Conservation (phyloP, 2,888 invertebrate genomes). For the Stenodema calcarata region DNA sequence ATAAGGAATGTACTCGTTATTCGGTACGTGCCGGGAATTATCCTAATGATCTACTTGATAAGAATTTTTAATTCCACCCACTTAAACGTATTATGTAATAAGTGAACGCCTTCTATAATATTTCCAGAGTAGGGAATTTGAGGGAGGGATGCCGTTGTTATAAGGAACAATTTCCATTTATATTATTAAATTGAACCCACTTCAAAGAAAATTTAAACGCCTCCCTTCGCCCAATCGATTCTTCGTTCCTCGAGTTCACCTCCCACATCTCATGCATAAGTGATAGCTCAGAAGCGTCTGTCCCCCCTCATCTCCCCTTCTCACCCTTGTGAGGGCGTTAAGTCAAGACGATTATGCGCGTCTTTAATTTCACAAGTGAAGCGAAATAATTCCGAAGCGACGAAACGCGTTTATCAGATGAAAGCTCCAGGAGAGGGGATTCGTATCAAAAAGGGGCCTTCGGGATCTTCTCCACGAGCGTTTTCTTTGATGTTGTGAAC, state of each 20-base stretch:
- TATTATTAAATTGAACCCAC: not conserved
- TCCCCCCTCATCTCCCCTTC: not conserved
- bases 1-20: too few relatives aligned
- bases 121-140: not conserved
- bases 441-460: constrained; percentile 8
- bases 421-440: not conserved
- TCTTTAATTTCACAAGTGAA: constrained; percentile 27
- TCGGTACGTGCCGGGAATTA: too few relatives aligned
- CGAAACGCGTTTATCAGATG: constrained; percentile 21
- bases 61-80: too few relatives aligned
- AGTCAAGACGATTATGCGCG: constrained; percentile 19
- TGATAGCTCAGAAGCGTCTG: not conserved
- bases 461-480: not conserved
- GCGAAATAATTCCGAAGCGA: constrained; percentile 21
- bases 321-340: not conserved
- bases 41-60: too few relatives aligned
- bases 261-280: not conserved
- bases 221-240: not conserved
- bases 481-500: constrained; percentile 8
- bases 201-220: not conserved
- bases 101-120: not conserved
- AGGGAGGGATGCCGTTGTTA: not conserved
- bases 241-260: not conserved
- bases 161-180: not conserved
- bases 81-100: too few relatives aligned